Base-by-base conservation (phyloP, 2,797 vertebrate species). In the Steatocranus sp. region DNA sequence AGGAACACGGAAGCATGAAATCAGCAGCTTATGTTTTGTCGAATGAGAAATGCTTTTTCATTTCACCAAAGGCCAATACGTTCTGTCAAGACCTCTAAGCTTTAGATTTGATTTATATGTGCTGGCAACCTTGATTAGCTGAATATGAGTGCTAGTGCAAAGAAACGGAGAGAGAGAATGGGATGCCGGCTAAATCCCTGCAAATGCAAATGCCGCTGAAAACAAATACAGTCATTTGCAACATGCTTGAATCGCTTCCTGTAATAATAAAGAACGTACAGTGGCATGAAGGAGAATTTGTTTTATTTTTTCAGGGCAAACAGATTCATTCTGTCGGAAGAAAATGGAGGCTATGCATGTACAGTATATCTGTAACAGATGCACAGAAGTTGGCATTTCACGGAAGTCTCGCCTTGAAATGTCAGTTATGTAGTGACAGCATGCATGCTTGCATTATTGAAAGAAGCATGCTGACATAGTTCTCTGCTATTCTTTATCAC, bases 391-490 rank as follows among this genome's bases (percentile, higher is more conserved):
- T 85, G 78, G 82, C 38, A 79, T 82, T 87, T 85, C 11, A 4
- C n/a, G 54, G 49, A 76, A 84, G 85, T 34, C 27, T 74, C 54
- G 38, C 27, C 43, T 85, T 79, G 54, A 81, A 78, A 46, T 66
- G 77, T 81, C 85, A 78, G 27, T 75, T 85, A 87, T 78, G 61
- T 49, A 54, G 86, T 63, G 84, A 93, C 92, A 93, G 92, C 88
- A 93, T 91, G 89, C 79, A 53, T n/a, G 78, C 81, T 75, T 93
- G 89, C 92, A 95, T 95, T 91, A 95, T 93, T 94, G 89, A 93
- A 88, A 88, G 86, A 81, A 83, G 81, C 89, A 84, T 75, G 89
- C 88, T 89, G 88, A 91, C 91, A 93, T 80, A 86, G 80, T 93
- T 92, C 79, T 79, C 87, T 86, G 85, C 85, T 87, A 75, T 78